A percentile compares a stretch with the other conserved stretches of the same genome.
phyloP scores from a whole-genome alignment of 2,113 vertebrate species.

The Tympanuchus pallidicinctus region DNA sequence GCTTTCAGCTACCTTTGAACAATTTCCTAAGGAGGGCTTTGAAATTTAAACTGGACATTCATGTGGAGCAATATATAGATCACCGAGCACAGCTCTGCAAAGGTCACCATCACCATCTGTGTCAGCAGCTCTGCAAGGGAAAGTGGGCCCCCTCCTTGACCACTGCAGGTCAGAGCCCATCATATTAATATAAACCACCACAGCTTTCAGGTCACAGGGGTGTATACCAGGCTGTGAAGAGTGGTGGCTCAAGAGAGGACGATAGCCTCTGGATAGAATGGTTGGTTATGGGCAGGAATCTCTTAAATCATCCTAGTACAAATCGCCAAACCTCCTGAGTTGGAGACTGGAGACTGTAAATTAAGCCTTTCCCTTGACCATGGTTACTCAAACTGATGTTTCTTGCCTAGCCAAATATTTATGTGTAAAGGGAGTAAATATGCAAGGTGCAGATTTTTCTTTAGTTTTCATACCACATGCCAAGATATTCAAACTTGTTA shows the following conservation, averaged over 20 bases:
- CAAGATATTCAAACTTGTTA: neutral
- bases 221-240: neutral
- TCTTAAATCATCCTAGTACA: neutral
- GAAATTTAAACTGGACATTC: neutral
- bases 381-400: neutral
- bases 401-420: neutral
- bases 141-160: neutral
- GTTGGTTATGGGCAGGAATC: neutral
- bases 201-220: neutral
- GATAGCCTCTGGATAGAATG: neutral
- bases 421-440: neutral
- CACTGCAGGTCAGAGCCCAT: neutral
- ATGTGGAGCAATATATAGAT: neutral
- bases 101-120: neutral
- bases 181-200: neutral
- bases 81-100: neutral
- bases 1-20: neutral
- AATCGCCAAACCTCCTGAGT: neutral
- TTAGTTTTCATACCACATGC: neutral
- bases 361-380: neutral
- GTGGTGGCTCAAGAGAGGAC: neutral
- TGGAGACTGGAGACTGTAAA: neutral
- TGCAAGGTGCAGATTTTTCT: neutral
- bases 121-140: accelerated
- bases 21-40: neutral